Conservation (phyloP, 2,113 vertebrate genomes). For the Glaucidium brasilianum region DNA sequence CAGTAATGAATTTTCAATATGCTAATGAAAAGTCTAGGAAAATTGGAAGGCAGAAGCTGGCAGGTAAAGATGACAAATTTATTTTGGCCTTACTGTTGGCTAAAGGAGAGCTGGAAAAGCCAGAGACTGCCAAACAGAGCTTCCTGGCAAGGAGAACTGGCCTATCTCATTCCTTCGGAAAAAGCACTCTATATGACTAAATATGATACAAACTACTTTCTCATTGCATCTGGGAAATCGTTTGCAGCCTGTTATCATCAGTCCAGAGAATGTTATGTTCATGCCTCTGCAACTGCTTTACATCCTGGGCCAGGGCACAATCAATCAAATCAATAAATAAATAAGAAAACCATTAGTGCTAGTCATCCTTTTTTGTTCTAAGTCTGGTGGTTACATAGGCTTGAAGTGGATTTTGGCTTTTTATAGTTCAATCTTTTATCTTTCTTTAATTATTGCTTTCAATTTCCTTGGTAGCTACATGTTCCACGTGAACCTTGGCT, state of each 20-base stretch:
- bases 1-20: slow-evolving; percentile 30
- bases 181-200: not conserved
- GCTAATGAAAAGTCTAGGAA: slow-evolving; percentile 25
- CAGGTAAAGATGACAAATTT: slow-evolving; percentile 19
- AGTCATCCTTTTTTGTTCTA: not conserved
- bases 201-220: not conserved
- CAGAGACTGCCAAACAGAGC: not conserved
- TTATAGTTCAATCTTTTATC: not conserved
- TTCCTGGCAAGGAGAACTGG: slow-evolving; percentile 11
- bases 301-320: not conserved
- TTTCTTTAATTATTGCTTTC: not conserved
- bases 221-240: not conserved
- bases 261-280: not conserved
- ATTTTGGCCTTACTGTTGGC: slow-evolving; percentile 17
- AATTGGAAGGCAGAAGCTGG: slow-evolving; percentile 43
- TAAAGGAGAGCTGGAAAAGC: not conserved
- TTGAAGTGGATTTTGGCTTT: not conserved
- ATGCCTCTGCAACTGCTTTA: not conserved
- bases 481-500: not conserved
- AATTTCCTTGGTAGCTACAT: accelerated
- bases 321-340: not conserved
- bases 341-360: not conserved
- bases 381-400: not conserved
- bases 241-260: not conserved
- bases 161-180: slow-evolving; percentile 28